Percentiles rank a stretch among this genome's conserved stretches.
Evolutionary conservation across 2,797 vertebrate species (phyloP).

Genomic region (Lagodon rhomboides): DNA sequence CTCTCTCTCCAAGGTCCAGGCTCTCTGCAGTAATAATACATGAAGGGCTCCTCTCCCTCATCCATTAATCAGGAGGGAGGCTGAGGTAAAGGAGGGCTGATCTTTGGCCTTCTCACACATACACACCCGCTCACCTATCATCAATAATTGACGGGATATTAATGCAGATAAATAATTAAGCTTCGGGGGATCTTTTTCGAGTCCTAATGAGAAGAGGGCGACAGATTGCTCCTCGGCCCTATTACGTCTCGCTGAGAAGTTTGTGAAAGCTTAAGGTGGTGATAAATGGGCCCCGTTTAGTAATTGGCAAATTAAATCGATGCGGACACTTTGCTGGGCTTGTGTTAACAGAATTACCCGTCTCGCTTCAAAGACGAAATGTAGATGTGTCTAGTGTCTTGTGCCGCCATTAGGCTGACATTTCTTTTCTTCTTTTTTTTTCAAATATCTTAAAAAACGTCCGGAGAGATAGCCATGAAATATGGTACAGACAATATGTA

Average conservation of each 20-base stretch:
- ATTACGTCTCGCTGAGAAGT: constrained; percentile 71
- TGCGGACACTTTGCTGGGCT: constrained; percentile 23
- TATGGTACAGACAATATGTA: no score
- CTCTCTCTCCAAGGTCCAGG: constrained; percentile 60
- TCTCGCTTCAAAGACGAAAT: background rate
- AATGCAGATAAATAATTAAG: constrained; percentile 85
- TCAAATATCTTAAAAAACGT: no score
- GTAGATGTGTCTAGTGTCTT: background rate
- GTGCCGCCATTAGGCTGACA: no score
- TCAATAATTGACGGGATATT: constrained; percentile 81
- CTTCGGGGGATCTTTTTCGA: constrained; percentile 59
- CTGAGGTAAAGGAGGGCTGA: constrained; percentile 73
- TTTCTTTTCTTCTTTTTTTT: no score
- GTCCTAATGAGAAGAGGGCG: constrained; percentile 77
- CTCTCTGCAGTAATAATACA: constrained; percentile 81
- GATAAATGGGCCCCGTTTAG: constrained; percentile 56
- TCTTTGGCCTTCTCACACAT: constrained; percentile 77
- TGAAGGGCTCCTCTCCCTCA: constrained; percentile 79
- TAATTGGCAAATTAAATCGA: constrained; percentile 62
- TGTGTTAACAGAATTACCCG: constrained; percentile 25
- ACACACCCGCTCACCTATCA: constrained; percentile 59
- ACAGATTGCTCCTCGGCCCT: constrained; percentile 68
- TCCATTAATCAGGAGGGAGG: constrained; percentile 79
- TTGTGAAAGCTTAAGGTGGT: constrained; percentile 65
- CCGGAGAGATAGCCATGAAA: no score